A percentile compares a stretch with the other conserved stretches of the same genome.
phyloP scores from a whole-genome alignment of 2,113 vertebrate species.

The Chelonoidis abingdonii region DNA sequence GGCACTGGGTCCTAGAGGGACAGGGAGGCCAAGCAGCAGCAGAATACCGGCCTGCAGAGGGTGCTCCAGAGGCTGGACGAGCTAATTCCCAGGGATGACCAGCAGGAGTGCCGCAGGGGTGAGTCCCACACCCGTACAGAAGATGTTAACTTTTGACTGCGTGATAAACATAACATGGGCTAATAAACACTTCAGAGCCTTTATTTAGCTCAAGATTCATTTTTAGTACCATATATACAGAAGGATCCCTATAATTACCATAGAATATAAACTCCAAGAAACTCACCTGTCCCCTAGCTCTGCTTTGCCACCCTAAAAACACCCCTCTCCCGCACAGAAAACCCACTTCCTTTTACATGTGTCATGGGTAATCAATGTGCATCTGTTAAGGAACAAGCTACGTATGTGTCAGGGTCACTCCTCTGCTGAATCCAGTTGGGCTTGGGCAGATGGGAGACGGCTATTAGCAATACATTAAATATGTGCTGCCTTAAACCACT shows the following conservation, averaged over 20 bases:
- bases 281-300: background rate
- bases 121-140: too few relatives aligned
- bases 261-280: slow-evolving; percentile 23
- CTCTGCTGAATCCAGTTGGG: slow-evolving; percentile 62
- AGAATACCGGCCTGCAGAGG: too few relatives aligned
- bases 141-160: slow-evolving; percentile 66
- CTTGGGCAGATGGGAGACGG: slow-evolving; percentile 70
- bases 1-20: too few relatives aligned
- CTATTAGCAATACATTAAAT: slow-evolving; percentile 77
- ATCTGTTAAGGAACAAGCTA: slow-evolving; percentile 47
- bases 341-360: background rate
- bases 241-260: slow-evolving; percentile 7
- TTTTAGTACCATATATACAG: background rate
- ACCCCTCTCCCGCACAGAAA: background rate
- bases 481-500: slow-evolving; percentile 65
- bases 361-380: slow-evolving; percentile 26
- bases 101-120: too few relatives aligned
- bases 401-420: slow-evolving; percentile 58
- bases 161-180: slow-evolving; percentile 57
- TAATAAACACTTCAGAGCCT: slow-evolving; percentile 65
- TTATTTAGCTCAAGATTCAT: slow-evolving; percentile 68
- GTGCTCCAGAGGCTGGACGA: too few relatives aligned
- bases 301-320: accelerated
- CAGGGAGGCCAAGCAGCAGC: too few relatives aligned
- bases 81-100: too few relatives aligned